Evolutionary conservation across 1,140 invertebrate genomes (phyloP).

Genomic region (Sipha flava): DNA sequence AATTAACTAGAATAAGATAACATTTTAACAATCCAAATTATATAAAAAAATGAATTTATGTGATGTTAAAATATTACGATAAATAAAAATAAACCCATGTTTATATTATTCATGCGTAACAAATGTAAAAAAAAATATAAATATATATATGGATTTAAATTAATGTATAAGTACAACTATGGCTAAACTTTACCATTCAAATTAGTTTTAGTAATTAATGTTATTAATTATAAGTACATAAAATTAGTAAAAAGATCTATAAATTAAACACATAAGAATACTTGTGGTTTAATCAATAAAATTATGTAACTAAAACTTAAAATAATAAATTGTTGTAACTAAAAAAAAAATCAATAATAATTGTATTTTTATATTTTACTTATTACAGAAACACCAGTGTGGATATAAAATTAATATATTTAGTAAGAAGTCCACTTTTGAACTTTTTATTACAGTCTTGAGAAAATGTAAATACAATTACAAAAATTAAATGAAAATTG

Average conservation of each 20-base stretch:
- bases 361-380: not conserved
- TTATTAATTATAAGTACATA: slow-evolving; percentile 5
- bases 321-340: not conserved
- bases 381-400: not conserved
- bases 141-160: not conserved
- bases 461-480: not conserved
- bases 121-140: slow-evolving; percentile 7
- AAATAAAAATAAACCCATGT: not conserved
- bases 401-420: slow-evolving; percentile 17
- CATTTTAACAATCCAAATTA: slow-evolving; percentile 25
- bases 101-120: slow-evolving; percentile 4
- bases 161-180: not conserved
- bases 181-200: not conserved
- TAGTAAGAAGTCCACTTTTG: slow-evolving; percentile 1
- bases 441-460: slow-evolving; percentile 16
- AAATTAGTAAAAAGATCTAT: slow-evolving; percentile 19
- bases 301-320: slow-evolving; percentile 3
- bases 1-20: slow-evolving; percentile 24
- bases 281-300: not conserved
- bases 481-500: not conserved
- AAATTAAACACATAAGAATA: not conserved
- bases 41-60: slow-evolving; percentile 8
- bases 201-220: slow-evolving; percentile 1
- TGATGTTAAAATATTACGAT: slow-evolving; percentile 23
- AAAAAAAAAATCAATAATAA: not conserved